Evolutionary conservation across 1,140 invertebrate genomes (phyloP).

Genomic region (Trichomalopsis sarcophagae): DNA sequence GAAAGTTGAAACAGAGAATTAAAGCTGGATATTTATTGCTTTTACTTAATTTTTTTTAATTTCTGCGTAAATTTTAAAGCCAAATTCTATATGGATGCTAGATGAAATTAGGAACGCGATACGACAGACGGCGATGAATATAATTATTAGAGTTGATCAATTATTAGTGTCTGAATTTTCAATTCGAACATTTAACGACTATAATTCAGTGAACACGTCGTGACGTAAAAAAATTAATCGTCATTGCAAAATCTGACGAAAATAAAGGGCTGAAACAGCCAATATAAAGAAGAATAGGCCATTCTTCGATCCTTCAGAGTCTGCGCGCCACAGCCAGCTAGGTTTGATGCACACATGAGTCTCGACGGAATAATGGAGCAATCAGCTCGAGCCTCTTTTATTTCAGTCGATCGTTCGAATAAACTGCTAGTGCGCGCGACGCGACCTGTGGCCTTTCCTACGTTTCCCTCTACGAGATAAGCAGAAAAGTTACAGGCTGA

Average conservation of each 20-base stretch:
- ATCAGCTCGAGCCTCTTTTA: not conserved
- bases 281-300: too few relatives aligned
- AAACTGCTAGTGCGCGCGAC: not conserved
- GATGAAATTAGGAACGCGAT: too few relatives aligned
- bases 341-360: not conserved
- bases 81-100: too few relatives aligned
- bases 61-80: too few relatives aligned
- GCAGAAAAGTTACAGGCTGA: not conserved
- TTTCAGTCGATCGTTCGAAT: constrained; percentile 13
- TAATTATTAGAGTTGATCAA: too few relatives aligned
- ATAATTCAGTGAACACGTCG: too few relatives aligned
- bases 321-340: too few relatives aligned
- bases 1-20: not conserved
- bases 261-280: not conserved
- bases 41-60: too few relatives aligned
- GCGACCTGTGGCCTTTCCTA: not conserved
- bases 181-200: too few relatives aligned
- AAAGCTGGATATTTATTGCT: too few relatives aligned
- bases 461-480: not conserved
- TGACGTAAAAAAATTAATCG: not conserved
- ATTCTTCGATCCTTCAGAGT: not conserved
- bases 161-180: too few relatives aligned
- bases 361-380: constrained; percentile 11
- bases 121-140: too few relatives aligned
- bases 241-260: not conserved